Evolutionary conservation across 2,797 vertebrate species (phyloP), one percentile per base, ranked within the genome.

Genomic region (Myiotriccus ornatus): DNA sequence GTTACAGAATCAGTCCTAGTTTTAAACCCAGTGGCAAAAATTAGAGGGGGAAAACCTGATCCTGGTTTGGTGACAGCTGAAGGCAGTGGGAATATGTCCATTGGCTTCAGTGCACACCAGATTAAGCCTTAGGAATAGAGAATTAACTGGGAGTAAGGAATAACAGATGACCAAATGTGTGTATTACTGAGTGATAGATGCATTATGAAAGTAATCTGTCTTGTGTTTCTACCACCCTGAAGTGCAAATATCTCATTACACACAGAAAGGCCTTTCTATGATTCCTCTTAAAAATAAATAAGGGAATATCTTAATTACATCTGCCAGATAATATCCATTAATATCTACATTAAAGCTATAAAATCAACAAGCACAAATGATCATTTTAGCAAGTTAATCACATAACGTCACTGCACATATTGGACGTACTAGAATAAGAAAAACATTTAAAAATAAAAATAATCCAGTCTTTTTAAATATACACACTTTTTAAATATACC

Each of bases 191-290:
- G 62, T 70, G 71, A 73, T 80, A 74, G 65, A 80, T 50, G 25
- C n/a, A 18, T 76, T 57, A 59, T 24, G 53, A 71, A 89, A 84
- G 65, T 50, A 25, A 79, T 75, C 70, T 91, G 35, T 91, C 75
- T 85, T 79, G 49, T 77, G 56, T 91, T 95, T 95, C 73, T 84
- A 4, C 74, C 65, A 39, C 89, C 70, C 65, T 67, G 62, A 90
- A 94, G 35, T 77, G n/a, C 25, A 77, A 56, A 41, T 84, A 93
- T 64, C 89, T 90, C 65, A 64, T 93, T 94, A 92, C 60, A 43
- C 9, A 10, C 46, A 90, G 65, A 77, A 90, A 56, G 28, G 23
- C 56, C 32, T 74, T 24, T 73, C n/a, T 60, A 18, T 62, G 39
- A 64, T 84, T 88, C 76, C 34, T 62, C 34, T 57, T 89, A 14